These are phyloP conservation scores for Mormyrops boulengeri DNA, from an alignment of 2,797 vertebrate species.

Conservation along the genomic window DNA sequence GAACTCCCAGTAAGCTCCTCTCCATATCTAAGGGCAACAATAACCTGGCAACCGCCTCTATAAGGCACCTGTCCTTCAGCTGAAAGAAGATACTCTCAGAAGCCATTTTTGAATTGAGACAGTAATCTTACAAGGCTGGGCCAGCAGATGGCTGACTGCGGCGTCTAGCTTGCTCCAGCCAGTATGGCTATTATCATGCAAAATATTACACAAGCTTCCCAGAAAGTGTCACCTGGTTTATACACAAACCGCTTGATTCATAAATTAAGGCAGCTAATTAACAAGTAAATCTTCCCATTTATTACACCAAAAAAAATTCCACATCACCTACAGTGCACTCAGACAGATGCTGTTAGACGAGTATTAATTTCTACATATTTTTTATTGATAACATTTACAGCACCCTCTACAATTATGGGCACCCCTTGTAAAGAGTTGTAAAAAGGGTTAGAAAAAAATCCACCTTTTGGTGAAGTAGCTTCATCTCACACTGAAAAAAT, in stretches of 20 bases:
- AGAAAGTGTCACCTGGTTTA: not conserved
- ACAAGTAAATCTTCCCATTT: not conserved
- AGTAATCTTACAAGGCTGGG: slow-evolving; percentile 17
- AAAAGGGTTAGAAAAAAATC: not conserved
- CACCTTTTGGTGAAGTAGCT: not conserved
- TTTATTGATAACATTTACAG: not conserved
- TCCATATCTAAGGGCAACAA: slow-evolving; percentile 65
- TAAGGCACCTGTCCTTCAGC: slow-evolving; percentile 39
- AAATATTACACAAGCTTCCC: not conserved
- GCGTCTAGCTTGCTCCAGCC: not conserved
- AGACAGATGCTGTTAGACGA: not conserved
- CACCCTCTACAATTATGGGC: too few relatives aligned
- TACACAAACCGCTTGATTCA: not conserved
- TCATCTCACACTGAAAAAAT: not conserved
- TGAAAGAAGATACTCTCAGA: slow-evolving; percentile 44
- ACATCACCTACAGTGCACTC: not conserved
- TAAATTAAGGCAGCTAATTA: not conserved
- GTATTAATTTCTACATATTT: not conserved
- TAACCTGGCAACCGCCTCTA: slow-evolving; percentile 64
- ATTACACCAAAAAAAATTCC: not conserved
- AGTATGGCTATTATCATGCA: not conserved
- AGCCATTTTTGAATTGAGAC: slow-evolving; percentile 15
- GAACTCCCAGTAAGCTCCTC: slow-evolving; percentile 28
- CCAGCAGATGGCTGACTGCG: slow-evolving; percentile 3
- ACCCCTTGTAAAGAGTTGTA: not conserved